Conservation (phyloP, 2,888 invertebrate species). For the Euspilapteryx auroguttella region DNA sequence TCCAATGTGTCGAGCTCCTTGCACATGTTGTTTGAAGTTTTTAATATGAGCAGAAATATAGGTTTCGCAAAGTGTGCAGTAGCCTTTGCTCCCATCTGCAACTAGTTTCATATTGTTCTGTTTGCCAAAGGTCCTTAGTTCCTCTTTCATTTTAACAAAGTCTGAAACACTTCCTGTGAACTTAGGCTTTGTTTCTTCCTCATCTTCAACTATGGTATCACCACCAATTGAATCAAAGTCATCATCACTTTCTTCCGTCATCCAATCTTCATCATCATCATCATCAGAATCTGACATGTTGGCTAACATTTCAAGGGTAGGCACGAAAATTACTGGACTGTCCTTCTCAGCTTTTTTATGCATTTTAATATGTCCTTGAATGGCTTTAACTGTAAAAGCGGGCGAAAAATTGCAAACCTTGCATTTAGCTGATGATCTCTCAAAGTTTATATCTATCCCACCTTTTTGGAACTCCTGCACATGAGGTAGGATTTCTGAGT, state of each 20-base stretch:
- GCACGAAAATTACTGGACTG: neutral
- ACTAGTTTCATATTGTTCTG: constrained; percentile 23
- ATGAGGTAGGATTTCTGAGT: constrained; percentile 9
- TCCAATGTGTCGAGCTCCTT: constrained; percentile 18
- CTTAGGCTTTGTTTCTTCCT: constrained; percentile 2
- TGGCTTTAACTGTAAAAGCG: constrained; percentile 9
- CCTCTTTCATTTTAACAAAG: constrained; percentile 19
- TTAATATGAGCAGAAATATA: constrained; percentile 16
- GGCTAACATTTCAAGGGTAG: neutral
- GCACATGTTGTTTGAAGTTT: constrained; percentile 18
- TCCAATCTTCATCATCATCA: constrained; percentile 2
- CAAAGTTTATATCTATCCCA: constrained; percentile 15
- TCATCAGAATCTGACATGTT: neutral
- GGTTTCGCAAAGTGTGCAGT: constrained; percentile 23
- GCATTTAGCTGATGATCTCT: constrained; percentile 15
- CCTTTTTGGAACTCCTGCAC: constrained; percentile 12
- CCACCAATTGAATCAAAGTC: neutral
- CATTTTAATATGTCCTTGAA: constrained; percentile 14
- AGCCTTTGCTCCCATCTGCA: constrained; percentile 21
- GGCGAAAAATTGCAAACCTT: constrained; percentile 16
- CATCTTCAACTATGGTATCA: neutral
- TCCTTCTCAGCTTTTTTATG: constrained; percentile 8
- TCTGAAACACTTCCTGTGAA: constrained; percentile 11
- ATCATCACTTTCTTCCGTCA: neutral
- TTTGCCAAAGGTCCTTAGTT: constrained; percentile 20